phyloP scores from a whole-genome alignment of 2,113 vertebrate species.

The Cavia porcellus region DNA sequence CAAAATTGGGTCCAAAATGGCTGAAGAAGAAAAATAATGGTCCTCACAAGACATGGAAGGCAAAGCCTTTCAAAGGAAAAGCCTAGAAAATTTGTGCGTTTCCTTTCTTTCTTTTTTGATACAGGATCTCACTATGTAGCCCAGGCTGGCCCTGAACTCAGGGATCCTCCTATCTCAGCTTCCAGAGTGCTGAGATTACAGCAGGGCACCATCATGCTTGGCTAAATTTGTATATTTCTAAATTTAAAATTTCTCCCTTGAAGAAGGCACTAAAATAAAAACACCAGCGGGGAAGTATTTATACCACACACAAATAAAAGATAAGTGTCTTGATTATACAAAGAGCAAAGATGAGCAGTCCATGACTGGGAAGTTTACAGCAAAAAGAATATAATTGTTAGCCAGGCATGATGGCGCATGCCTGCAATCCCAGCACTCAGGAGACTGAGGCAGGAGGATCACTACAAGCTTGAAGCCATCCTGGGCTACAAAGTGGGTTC shows the following conservation, averaged over 20 bases:
- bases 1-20: neutral
- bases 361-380: neutral
- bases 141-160: no score
- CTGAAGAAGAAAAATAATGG: neutral
- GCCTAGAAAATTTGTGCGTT: neutral
- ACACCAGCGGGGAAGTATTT: neutral
- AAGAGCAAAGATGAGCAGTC: neutral
- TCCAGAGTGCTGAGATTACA: no score
- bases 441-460: no score
- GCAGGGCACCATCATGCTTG: no score
- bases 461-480: no score
- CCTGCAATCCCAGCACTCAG: no score
- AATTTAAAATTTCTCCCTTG: neutral
- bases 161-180: no score
- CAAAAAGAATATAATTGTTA: neutral
- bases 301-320: neutral
- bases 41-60: neutral
- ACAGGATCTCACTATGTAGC: no score
- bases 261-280: neutral
- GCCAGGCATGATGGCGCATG: no score
- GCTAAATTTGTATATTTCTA: neutral
- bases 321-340: neutral
- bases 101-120: no score
- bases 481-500: no score
- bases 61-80: neutral